Percentiles rank a stretch among this genome's conserved stretches.
Evolutionary conservation across 2,113 vertebrate species (phyloP).

Genomic region (Pao palembangensis): DNA sequence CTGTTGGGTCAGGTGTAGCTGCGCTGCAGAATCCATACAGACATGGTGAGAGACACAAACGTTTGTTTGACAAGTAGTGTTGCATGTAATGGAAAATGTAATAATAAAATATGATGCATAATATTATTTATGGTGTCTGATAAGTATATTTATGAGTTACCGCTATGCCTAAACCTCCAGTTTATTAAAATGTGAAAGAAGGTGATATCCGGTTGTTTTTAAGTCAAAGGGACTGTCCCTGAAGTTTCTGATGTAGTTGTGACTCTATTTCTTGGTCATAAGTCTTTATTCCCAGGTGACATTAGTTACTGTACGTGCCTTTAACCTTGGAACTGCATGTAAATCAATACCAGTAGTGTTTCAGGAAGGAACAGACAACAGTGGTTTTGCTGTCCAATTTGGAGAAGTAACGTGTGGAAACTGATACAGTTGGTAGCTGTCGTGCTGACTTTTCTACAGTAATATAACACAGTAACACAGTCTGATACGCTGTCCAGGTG

Average conservation of each 20-base stretch:
- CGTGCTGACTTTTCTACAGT: no score
- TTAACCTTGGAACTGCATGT: constrained; percentile 15
- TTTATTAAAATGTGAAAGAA: background rate
- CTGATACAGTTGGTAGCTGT: background rate
- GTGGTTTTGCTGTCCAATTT: constrained; percentile 14
- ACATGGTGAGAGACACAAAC: constrained; percentile 80
- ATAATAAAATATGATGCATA: no score
- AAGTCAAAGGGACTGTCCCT: background rate
- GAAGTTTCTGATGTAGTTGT: background rate
- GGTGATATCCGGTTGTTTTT: background rate
- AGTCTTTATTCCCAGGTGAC: constrained; percentile 9
- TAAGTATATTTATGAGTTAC: no score
- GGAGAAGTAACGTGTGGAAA: background rate
- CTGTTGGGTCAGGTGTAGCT: constrained; percentile 82
- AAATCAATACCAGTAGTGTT: constrained; percentile 5
- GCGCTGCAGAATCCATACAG: constrained; percentile 88
- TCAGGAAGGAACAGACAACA: constrained; percentile 13
- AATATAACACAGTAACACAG: no score
- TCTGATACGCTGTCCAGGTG: no score
- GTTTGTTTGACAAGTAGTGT: no score
- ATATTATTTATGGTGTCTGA: no score
- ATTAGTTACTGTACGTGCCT: background rate
- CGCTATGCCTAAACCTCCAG: no score
- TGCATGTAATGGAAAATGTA: no score
- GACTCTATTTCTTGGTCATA: background rate